Base-by-base conservation (phyloP, 2,113 vertebrate genomes). In the Calyptomena viridis region DNA sequence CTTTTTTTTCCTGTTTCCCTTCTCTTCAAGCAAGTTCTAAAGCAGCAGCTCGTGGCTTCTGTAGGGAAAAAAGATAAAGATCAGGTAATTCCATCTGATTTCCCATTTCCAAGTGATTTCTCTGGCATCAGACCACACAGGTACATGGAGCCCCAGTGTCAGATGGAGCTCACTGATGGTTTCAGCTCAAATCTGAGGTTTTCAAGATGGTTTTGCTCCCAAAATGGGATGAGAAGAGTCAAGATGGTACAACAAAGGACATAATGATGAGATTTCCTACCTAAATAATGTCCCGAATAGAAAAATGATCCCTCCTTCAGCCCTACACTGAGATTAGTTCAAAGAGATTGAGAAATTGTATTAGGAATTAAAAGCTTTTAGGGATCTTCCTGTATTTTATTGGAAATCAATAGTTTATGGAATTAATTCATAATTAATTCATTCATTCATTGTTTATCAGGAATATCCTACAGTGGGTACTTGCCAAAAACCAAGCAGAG, bases 41-140 rank as follows among this genome's bases (percentile, higher is more conserved):
- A 94, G 50, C 76, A 86, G 60, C 72, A 81, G 93, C 88, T 82
- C 69, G 5, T 85, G 87, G 44, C 87, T 84, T 94, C 42, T 59
- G n/a, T 50, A 40, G 63, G 76, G 86, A 69, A 73, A 76, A 23
- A 62, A 94, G 93, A 97, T 90, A 97, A 95, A 91, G 63, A 90
- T 88, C 76, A 11, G 46, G 72, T 67, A 91, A 97, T 96, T 96
- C 89, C 76, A 86, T 87, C 90, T 71, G 50, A 91, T 95, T 97
- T 97, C 77, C 80, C 87, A 80, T 60, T 90, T 96, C 71, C 79
- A 94, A 69, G 86, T 78, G 47, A 15, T 67, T 95, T 94, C 91
- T 93, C 53, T 89, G 94, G 71, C 93, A 91, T 84, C 92, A 85
- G 95, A 96, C 91, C 97, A 97, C 96, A 97, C 96, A 96, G 92